These are phyloP conservation scores for Danio kyathit DNA, from an alignment of 2,797 vertebrate genomes.

Conservation along the genomic window DNA sequence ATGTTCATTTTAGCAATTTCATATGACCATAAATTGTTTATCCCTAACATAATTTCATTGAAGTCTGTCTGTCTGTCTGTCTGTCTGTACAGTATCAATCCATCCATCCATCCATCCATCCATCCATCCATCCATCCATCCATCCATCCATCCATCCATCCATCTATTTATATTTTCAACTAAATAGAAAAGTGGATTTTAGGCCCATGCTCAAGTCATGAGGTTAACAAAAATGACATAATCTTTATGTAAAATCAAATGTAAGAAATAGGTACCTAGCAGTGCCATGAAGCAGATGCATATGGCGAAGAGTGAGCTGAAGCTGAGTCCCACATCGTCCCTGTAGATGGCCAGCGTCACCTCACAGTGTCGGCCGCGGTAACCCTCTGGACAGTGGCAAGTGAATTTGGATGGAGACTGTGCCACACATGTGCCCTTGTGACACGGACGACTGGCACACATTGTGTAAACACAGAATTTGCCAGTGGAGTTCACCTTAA, in stretches of 20 bases:
- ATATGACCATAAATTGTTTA: too few species aligned
- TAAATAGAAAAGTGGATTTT: too few species aligned
- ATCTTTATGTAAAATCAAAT: slow-evolving; percentile 63
- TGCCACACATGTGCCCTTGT: slow-evolving; percentile 86
- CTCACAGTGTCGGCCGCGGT: slow-evolving; percentile 85
- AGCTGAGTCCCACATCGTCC: slow-evolving; percentile 88
- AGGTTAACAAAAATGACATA: neutral
- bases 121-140: too few species aligned
- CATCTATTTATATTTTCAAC: too few species aligned
- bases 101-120: too few species aligned
- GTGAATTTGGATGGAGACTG: slow-evolving; percentile 86
- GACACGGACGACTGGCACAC: slow-evolving; percentile 85
- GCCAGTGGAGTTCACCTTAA: slow-evolving; percentile 82
- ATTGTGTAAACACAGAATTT: slow-evolving; percentile 85
- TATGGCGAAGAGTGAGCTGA: slow-evolving; percentile 91
- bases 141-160: too few species aligned
- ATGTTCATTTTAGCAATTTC: too few species aligned
- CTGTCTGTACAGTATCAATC: too few species aligned
- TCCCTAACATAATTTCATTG: too few species aligned
- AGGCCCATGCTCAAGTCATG: too few species aligned
- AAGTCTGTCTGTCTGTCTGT: too few species aligned
- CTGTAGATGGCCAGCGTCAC: slow-evolving; percentile 84
- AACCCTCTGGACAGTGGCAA: slow-evolving; percentile 88
- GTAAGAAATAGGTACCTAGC: slow-evolving; percentile 87
- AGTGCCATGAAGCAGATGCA: slow-evolving; percentile 91